phyloP scores from a whole-genome alignment of 2,113 vertebrate genomes.

The Mystacornis crossleyi region DNA sequence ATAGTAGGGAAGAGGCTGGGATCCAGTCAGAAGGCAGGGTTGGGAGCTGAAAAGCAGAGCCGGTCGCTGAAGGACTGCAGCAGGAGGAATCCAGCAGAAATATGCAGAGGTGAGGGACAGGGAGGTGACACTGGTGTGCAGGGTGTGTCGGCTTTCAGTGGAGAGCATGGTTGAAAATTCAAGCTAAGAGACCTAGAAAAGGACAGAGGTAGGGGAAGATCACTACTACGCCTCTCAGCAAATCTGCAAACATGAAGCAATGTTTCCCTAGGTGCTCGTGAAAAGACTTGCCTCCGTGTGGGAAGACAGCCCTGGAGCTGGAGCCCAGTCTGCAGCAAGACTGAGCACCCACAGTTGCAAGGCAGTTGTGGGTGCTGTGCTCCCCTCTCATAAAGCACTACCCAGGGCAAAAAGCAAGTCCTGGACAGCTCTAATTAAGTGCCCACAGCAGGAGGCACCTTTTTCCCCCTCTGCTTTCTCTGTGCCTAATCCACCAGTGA shows the following conservation, averaged over 20 bases:
- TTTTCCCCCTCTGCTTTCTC: not conserved
- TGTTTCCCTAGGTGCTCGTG: not conserved
- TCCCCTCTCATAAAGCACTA: not conserved
- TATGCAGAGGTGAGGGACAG: not conserved
- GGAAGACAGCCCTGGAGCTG: not conserved
- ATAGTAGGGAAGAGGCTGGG: not conserved
- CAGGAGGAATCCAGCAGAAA: not conserved
- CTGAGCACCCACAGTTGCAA: not conserved
- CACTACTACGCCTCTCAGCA: not conserved
- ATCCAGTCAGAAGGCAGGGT: not conserved
- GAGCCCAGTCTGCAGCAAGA: rapidly evolving
- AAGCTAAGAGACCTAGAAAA: not conserved
- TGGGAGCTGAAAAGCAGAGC: not conserved
- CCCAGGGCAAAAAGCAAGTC: not conserved
- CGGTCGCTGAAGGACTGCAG: not conserved
- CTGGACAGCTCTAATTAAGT: not conserved
- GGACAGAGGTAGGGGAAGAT: not conserved
- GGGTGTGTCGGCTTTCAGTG: not conserved
- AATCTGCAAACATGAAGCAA: not conserved
- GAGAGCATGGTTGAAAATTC: not conserved
- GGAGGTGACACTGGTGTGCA: rapidly evolving
- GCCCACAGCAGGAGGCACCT: not conserved
- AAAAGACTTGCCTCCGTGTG: not conserved
- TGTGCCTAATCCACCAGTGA: not conserved
- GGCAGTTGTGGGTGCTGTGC: not conserved